Evolutionary conservation across 2,888 invertebrate genomes (phyloP).

Genomic region (Alcis repandata): DNA sequence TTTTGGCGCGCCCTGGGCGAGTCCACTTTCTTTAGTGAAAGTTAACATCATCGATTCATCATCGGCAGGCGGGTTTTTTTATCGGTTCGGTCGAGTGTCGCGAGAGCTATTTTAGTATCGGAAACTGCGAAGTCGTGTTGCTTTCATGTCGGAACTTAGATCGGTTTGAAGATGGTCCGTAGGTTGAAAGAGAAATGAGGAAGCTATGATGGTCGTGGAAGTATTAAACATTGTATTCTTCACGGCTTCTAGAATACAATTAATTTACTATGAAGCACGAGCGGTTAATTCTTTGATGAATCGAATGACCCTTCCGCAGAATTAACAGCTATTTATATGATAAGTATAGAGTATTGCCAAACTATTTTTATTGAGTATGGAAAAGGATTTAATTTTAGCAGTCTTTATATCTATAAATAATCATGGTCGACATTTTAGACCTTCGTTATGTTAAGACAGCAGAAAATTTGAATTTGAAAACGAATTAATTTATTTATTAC

Average conservation of each 20-base stretch:
- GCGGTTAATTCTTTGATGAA: background rate
- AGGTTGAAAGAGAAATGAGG: slow-evolving; percentile 25
- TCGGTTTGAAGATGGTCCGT: slow-evolving; percentile 1
- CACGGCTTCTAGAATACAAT: background rate
- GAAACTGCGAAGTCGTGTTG: slow-evolving; percentile 26
- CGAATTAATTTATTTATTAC: too few species aligned
- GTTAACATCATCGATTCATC: slow-evolving; percentile 67
- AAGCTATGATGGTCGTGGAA: slow-evolving; percentile 6
- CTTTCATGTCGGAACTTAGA: slow-evolving; percentile 31
- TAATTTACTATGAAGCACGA: background rate
- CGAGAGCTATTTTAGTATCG: slow-evolving; percentile 49
- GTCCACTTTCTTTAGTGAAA: slow-evolving; percentile 77
- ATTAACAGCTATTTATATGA: background rate
- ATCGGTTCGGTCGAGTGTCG: slow-evolving; percentile 58
- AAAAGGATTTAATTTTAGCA: too few species aligned
- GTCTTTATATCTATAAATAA: too few species aligned
- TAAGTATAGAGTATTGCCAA: too few species aligned
- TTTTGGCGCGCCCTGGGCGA: slow-evolving; percentile 46
- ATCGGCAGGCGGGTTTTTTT: slow-evolving; percentile 65
- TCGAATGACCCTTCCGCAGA: background rate
- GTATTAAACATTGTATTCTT: slow-evolving; percentile 2
- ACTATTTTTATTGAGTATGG: too few species aligned
- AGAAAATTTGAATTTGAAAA: too few species aligned
- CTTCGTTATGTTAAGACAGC: too few species aligned
- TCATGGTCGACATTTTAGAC: too few species aligned